Base-by-base conservation (phyloP, 2,888 invertebrate genomes). In the Macaria liturata region DNA sequence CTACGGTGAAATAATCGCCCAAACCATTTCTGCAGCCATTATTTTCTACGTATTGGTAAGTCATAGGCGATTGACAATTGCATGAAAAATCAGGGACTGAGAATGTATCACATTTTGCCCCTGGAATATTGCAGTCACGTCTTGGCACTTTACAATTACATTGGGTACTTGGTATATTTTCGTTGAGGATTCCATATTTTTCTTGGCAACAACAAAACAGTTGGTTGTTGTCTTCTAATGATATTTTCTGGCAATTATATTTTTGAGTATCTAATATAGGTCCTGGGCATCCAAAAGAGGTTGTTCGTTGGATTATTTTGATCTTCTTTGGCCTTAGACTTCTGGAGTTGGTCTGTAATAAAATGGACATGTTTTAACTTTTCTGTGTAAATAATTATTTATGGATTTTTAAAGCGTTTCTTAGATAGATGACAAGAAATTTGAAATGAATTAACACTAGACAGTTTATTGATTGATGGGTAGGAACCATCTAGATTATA, bases 301-400 rank as follows among this genome's bases (percentile, higher is more conserved):
- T 50, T 1, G 45, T 6, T 2, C 57, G 42, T 9, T 52, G 31
- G 0, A 43, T 44, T 4, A 57, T 44, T 54, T 54, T 67, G 31
- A 57, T 63, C 32, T 60, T 3, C 65, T 47, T 47, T 51, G 8
- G 42, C n/a, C 9, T 65, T 40, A 62, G 3, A 1, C 42, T 34
- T 57, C 62, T 57, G 30, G 57, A 65, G 31, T 62, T 65, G 9
- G 54, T 50, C 67, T 67, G 65, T 30, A 59, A 61, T 20, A 49
- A 7, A 37, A 37, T 37, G 34, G 7, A 37, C 5, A 3, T n/a
- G n/a, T 20, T 20, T 20, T 20, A 20, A 20, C 2, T 20, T 20
- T 20, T 20, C 20, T 20, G 20, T 20, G 20, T 20, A 2, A n/a
- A n/a, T n/a, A n/a, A n/a, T n/a, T n/a, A 1, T 20, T 20, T 20